Evolutionary conservation across 2,113 vertebrate species (phyloP), one percentile per base, ranked within the genome.

Genomic region (Polypterus senegalus): DNA sequence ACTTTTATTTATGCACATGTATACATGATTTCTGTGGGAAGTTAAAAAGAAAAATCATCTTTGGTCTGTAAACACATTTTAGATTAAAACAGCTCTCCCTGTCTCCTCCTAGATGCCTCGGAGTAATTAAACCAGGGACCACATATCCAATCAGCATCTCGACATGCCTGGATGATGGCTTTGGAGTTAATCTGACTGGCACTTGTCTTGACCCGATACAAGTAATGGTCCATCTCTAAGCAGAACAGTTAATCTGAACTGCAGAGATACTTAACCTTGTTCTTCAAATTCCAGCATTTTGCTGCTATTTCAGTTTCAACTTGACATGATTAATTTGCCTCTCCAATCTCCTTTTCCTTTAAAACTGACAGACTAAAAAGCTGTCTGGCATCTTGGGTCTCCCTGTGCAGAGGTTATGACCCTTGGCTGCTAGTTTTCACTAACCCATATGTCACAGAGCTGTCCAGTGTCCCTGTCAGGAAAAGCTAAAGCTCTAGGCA

Each of bases 11-110:
- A 83, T 74, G 78, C 80, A 86, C 82, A 87, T 80, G 80, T 89
- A 79, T 90, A 94, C 87, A 93, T 27, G 27, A 27, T 27, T 27
- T 27, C 27, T 27, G 27, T 63, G 75, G 81, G 80, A 85, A 83
- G 83, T 78, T 84, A 86, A 77, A 74, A 69, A 63, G 61, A 78
- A 70, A 81, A 81, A 85, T 27, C 27, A 84, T 94, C 91, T 98
- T 97, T 97, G 94, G 93, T 97, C 88, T 92, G 87, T 84, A 87
- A 93, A 81, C 72, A 84, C 82, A 81, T 68, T 74, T 65, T 72
- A 69, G 67, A 76, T 80, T 80, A 27, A 27, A 27, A 27, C 27
- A 27, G 27, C 27, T 27, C 27, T 27, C 27, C 27, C 27, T 27
- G 27, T 27, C 27, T 27, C 27, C 27, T 27, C 27, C 27, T 27